Base-by-base conservation (phyloP, 92 coral and sea anemone species). In the Virgularia gustaviana region DNA sequence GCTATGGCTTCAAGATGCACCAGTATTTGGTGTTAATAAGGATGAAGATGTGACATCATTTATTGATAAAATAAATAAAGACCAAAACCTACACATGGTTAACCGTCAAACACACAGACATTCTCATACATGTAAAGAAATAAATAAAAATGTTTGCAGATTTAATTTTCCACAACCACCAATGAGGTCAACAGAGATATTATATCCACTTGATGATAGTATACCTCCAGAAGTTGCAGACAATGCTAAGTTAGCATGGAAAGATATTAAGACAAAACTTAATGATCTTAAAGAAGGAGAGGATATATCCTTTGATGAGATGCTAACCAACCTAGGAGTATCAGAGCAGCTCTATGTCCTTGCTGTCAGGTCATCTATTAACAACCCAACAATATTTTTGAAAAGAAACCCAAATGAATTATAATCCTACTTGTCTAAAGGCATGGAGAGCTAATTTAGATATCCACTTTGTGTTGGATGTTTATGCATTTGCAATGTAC, bases 401-500 rank as follows among this genome's bases (percentile, higher is more conserved):
- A 76, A 80, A 39, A 62, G 88, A 76, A 63, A 65, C 36, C 85
- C 91, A 19, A 64, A 87, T 83, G n/a, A n/a, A n/a, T n/a, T n/a
- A n/a, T n/a, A n/a, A n/a, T n/a, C n/a, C n/a, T n/a, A n/a, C n/a
- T n/a, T n/a, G n/a, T 53, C 71, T 82, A 23, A 45, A 12, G 15
- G 88, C 88, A 39, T 86, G 90, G 88, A 78, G 87, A 78, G 84
- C 90, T 24, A 85, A 85, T 44, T 76, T 83, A 85, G 88, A 79
- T 60, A 55, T 83, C 57, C 83, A 82, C 59, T 82, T 66, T 67
- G 83, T 82, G 33, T 76, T 83, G 15, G 86, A 84, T 81, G 76
- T 84, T 11, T 80, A 80, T 67, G 77, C 85, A 34, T 65, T 85
- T 84, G 88, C 88, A 36, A 47, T 80, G 55, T 78, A 70, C 16